Conservation (phyloP, 1,140 invertebrate genomes). For the Lepidurus arcticus region DNA sequence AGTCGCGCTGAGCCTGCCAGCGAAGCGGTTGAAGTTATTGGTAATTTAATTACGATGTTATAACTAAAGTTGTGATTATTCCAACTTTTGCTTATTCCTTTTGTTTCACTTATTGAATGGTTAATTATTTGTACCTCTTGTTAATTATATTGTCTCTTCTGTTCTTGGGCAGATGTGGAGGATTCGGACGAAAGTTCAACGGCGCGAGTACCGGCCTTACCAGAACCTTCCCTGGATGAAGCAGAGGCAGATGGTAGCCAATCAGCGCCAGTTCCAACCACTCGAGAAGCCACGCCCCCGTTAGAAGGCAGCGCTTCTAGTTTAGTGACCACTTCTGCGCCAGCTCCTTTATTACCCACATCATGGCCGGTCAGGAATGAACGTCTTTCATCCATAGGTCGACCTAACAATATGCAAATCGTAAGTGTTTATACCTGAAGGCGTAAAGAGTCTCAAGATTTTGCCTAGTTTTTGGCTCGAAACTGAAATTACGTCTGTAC, state of each 20-base stretch:
- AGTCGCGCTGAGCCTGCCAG: constrained; percentile 36
- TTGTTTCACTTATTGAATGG: no score
- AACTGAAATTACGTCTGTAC: background rate
- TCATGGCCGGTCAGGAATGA: constrained; percentile 38
- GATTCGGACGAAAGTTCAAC: constrained; percentile 31
- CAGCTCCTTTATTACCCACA: constrained; percentile 5
- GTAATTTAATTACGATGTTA: background rate
- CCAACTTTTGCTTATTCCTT: no score
- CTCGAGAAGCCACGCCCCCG: constrained; percentile 26
- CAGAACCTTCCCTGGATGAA: constrained; percentile 38
- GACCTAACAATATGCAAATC: constrained; percentile 26
- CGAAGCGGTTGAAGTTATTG: constrained; percentile 36
- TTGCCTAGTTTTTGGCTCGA: background rate
- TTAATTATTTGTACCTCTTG: background rate
- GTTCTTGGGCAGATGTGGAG: constrained; percentile 26
- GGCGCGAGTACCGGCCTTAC: background rate
- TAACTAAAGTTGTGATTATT: no score
- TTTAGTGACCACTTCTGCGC: constrained; percentile 30
- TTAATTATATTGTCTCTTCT: background rate
- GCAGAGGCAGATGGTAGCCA: constrained; percentile 48
- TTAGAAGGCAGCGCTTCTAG: constrained; percentile 30
- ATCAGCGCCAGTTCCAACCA: constrained; percentile 47
- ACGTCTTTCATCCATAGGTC: constrained; percentile 40
- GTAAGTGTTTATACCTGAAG: background rate
- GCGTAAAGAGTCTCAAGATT: no score